Base-by-base conservation (phyloP, 2,113 vertebrate genomes). In the Podilymbus podiceps region DNA sequence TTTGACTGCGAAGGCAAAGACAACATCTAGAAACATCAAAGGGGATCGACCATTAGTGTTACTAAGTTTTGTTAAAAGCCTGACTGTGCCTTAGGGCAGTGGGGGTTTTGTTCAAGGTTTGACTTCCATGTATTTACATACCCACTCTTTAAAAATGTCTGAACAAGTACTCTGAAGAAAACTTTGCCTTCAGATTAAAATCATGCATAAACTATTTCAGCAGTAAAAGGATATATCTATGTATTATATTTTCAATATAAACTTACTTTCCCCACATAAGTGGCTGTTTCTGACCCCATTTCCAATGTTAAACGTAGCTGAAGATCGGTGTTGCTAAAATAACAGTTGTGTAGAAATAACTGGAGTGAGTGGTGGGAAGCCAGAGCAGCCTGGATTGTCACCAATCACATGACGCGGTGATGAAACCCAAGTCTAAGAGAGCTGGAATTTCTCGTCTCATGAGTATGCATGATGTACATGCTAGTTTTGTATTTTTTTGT, bases 401-500 rank as follows among this genome's bases (percentile, higher is more conserved):
- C 42, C 42, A 42, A 15, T 95, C 92, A 91, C 67, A 92, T 92
- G 92, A 82, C 72, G 69, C 9, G 1, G 52, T 62, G 94, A 95
- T 92, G 91, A 81, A 74, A 89, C 35, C n/a, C 0, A 4, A 55
- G 25, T 89, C 82, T 95, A 69, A 2, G 15, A 95, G 81, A 91
- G 52, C 71, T 96, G 82, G 78, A 95, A 77, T 95, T 83, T 88
- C 82, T 94, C 72, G 71, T 92, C 77, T 76, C 22, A 30, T 89
- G 87, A 87, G 44, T 6, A 14, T 71, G 75, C 64, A 15, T 23
- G 68, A 85, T 68, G 86, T 9, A 86, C 71, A 74, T 0, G 0
- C 53, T 63, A 62, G 40, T 46, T 64, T 66, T 90, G 85, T 64
- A 66, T 86, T 55, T 90, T 81, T 90, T 77, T 50, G 16, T 66